Evolutionary conservation across 2,113 vertebrate species (phyloP).

Genomic region (Lonchura striata): DNA sequence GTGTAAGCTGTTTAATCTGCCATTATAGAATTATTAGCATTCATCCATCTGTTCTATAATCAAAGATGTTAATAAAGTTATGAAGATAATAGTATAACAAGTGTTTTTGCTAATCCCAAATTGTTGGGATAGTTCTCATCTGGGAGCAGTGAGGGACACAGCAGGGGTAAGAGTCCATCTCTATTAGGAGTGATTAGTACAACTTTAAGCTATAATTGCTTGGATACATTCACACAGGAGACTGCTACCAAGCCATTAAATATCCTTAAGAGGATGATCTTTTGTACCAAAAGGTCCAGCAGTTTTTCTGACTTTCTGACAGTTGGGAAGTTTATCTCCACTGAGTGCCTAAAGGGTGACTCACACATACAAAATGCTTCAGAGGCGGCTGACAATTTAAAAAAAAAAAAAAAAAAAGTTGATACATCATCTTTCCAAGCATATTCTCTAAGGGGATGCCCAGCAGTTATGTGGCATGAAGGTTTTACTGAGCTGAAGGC

Average conservation of each 20-base stretch:
- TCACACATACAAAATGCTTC: background rate
- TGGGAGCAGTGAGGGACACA: conserved; percentile 52
- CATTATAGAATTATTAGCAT: conserved; percentile 77
- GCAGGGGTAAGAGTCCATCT: conserved; percentile 62
- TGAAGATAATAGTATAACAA: conserved; percentile 63
- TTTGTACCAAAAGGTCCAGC: conserved; percentile 35
- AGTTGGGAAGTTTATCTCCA: conserved; percentile 37
- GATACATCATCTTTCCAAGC: background rate
- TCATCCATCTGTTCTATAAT: conserved; percentile 79
- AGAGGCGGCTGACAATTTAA: background rate
- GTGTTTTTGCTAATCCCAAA: conserved; percentile 57
- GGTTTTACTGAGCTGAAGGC: background rate
- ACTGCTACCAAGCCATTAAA: conserved; percentile 39
- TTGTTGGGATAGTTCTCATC: conserved; percentile 60
- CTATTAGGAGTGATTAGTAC: conserved; percentile 62
- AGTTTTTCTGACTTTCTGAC: conserved; percentile 46
- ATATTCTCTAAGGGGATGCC: background rate
- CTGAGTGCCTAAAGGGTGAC: background rate
- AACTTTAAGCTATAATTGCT: conserved; percentile 65
- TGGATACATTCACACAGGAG: conserved; percentile 45
- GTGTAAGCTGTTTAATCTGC: conserved; percentile 81
- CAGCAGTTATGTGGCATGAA: background rate
- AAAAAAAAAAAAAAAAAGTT: background rate
- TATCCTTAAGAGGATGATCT: conserved; percentile 63
- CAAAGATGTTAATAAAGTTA: conserved; percentile 68